Evolutionary conservation across 1,140 invertebrate species (phyloP), one percentile per base, ranked within the genome.

Genomic region (Orius laevigatus): DNA sequence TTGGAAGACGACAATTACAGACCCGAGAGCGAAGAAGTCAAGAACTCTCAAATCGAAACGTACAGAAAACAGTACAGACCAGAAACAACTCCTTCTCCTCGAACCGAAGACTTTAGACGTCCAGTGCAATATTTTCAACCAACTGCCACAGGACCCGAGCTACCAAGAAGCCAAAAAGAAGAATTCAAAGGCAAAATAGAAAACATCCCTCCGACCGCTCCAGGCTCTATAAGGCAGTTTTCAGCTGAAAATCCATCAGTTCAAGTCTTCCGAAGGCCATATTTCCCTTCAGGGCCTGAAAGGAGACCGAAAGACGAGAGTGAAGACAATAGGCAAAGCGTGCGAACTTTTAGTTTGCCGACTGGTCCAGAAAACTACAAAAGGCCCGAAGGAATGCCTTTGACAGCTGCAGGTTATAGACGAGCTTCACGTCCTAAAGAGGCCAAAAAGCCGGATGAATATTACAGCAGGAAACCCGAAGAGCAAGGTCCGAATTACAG

Each of bases 401-500:
- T 38, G 11, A 38, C n/a, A 16, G n/a, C 43, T 3, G 25, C 25
- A 10, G 18, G 25, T 31, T 45, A 45, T 45, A 25, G 43, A 12
- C 25, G 43, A 3, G n/a, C 11, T 9, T 31, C 6, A 6, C 43
- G 19, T 5, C 19, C 25, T 6, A 45, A 45, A 32, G 43, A 45
- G 4, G 2, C n/a, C n/a, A 45, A 33, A 32, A 45, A 45, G n/a
- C 25, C 32, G 2, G 20, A 45, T 31, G 43, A 45, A 32, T 45
- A 45, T 32, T 31, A 19, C n/a, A 11, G 12, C 10, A 10, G 25
- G 19, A 25, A 31, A 45, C 10, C 40, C 9, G 31, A n/a, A 35
- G 49, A 40, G 10, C 42, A 41, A 18, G 33, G 41, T 8, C 31
- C 49, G 1, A 50, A 50, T 14, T 50, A 50, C n/a, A 5, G 49